A percentile compares a stretch with the other conserved stretches of the same genome.
phyloP scores from a whole-genome alignment of 2,113 vertebrate genomes.

The Climacteris rufus region DNA sequence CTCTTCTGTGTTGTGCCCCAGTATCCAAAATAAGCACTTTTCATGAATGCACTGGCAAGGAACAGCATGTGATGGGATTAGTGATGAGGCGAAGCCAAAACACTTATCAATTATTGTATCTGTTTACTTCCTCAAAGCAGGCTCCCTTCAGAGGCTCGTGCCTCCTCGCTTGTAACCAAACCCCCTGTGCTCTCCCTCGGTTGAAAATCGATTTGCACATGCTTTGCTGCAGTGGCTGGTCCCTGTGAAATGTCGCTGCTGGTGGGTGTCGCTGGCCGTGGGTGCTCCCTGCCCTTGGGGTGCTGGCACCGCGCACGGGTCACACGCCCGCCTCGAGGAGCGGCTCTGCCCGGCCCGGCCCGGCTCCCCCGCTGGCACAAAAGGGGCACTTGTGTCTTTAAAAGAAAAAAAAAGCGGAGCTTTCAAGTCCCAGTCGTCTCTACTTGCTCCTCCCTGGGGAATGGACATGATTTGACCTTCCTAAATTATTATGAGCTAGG shows the following conservation, averaged over 20 bases:
- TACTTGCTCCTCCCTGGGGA: not conserved
- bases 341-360: fast-evolving
- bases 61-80: slow-evolving; percentile 7
- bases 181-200: not conserved
- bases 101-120: not conserved
- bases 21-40: not conserved
- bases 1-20: not conserved
- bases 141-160: not conserved
- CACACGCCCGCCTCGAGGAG: not conserved
- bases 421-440: not conserved
- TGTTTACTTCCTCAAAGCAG: not conserved
- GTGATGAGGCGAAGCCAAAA: not conserved
- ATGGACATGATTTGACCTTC: not conserved
- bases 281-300: not conserved
- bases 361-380: fast-evolving
- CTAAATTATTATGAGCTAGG: not conserved
- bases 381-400: not conserved
- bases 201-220: not conserved
- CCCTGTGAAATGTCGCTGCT: not conserved
- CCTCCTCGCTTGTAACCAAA: not conserved
- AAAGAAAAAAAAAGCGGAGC: not conserved
- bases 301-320: not conserved
- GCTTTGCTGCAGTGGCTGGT: not conserved
- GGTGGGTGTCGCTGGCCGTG: not conserved
- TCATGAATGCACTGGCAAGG: not conserved